These are phyloP conservation scores for Tragelaphus strepsiceros DNA, from an alignment of 2,113 vertebrate genomes.

Conservation along the genomic window DNA sequence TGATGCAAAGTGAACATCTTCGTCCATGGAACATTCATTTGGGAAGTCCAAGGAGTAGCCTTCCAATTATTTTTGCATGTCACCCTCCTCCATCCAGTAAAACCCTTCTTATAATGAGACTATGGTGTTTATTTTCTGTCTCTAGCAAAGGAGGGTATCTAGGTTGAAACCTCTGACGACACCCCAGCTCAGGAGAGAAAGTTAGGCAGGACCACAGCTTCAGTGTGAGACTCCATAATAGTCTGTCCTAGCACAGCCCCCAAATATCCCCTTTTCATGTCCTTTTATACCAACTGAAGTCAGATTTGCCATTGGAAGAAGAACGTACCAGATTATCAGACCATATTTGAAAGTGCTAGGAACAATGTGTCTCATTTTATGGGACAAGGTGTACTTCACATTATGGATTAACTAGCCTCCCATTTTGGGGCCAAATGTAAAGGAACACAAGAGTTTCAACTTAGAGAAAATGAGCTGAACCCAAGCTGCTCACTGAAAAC, in stretches of 20 bases:
- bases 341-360: neutral
- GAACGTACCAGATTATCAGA: neutral
- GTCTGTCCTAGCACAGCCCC: neutral
- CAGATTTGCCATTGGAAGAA: neutral
- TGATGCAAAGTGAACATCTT: neutral
- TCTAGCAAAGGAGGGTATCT: neutral
- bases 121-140: neutral
- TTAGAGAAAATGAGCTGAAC: neutral
- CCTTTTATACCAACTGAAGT: neutral
- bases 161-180: neutral
- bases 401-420: neutral
- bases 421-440: neutral
- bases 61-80: neutral
- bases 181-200: neutral
- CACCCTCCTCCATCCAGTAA: neutral
- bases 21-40: neutral
- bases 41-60: neutral
- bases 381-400: neutral
- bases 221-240: neutral
- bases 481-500: neutral
- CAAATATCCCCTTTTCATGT: neutral
- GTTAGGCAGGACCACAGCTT: neutral
- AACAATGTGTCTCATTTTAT: neutral
- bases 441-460: neutral
- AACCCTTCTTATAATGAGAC: neutral